Conservation (phyloP, 2,888 invertebrate species). For the Eristalis pertinax region DNA sequence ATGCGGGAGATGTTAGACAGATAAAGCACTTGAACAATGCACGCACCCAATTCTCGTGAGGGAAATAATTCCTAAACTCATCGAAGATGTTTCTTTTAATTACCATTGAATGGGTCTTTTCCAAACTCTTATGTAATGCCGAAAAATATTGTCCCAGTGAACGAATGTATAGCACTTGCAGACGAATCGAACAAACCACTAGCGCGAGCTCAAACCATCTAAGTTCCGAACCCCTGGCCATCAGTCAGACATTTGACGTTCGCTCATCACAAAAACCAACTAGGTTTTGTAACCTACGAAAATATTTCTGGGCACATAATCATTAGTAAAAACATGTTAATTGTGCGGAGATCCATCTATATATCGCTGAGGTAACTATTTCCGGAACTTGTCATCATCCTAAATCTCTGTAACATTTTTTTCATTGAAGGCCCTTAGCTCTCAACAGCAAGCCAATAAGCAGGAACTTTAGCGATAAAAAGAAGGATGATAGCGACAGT, state of each 20-base stretch:
- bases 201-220: neutral
- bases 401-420: neutral
- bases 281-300: slow-evolving; percentile 21
- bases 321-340: slow-evolving; percentile 35
- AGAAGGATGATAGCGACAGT: slow-evolving; percentile 61
- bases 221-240: neutral
- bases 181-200: no score
- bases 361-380: slow-evolving; percentile 34
- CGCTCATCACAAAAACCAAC: neutral
- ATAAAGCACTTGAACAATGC: neutral
- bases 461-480: slow-evolving; percentile 30
- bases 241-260: neutral
- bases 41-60: no score
- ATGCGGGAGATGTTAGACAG: neutral
- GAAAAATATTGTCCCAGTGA: no score
- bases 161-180: no score
- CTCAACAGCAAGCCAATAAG: neutral
- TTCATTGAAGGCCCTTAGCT: neutral
- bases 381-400: neutral
- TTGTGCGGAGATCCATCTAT: neutral
- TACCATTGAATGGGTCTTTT: no score
- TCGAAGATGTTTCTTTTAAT: no score
- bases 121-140: no score
- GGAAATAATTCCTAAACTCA: no score
- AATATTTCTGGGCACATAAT: neutral